A percentile compares a stretch with the other conserved stretches of the same genome.
phyloP scores from a whole-genome alignment of 53 echinoderm and acorn worm species.

The Astropecten irregularis region DNA sequence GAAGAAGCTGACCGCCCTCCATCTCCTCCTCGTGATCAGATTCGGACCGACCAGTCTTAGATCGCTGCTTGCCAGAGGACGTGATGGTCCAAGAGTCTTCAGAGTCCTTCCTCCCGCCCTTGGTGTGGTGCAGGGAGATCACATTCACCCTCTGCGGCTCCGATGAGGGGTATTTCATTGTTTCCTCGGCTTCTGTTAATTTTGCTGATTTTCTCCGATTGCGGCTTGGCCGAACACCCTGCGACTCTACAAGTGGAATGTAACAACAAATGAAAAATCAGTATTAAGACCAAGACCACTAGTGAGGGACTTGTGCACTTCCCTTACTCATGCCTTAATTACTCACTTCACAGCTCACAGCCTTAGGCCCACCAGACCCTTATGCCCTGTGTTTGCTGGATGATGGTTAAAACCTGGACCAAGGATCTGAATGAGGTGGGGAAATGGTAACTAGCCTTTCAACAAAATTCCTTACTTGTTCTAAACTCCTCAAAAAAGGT shows the following conservation, averaged over 20 bases:
- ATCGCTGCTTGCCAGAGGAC: slow-evolving; percentile 1
- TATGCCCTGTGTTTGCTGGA: too few species aligned
- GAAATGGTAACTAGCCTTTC: too few species aligned
- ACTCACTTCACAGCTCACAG: too few species aligned
- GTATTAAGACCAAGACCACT: not conserved
- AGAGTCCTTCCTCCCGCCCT: slow-evolving; percentile 37
- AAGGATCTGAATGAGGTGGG: too few species aligned
- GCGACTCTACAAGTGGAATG: not conserved
- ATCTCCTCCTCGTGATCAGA: not conserved
- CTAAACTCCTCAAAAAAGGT: too few species aligned
- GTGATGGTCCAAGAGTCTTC: slow-evolving; percentile 42
- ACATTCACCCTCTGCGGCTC: slow-evolving; percentile 35
- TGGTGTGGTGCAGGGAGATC: slow-evolving; percentile 33
- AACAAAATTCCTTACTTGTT: too few species aligned
- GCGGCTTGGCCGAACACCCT: slow-evolving; percentile 49
- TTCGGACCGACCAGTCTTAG: not conserved
- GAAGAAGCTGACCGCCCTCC: slow-evolving; percentile 19
- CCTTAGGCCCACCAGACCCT: too few species aligned
- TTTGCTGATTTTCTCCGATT: slow-evolving; percentile 67
- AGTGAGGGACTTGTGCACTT: not conserved
- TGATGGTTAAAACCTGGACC: too few species aligned
- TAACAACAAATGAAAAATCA: not conserved
- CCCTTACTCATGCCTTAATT: too few species aligned
- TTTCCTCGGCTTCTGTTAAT: slow-evolving; percentile 47
- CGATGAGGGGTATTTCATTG: not conserved